Conservation (phyloP, 2,113 vertebrate species). For the Acrocephalus arundinaceus region DNA sequence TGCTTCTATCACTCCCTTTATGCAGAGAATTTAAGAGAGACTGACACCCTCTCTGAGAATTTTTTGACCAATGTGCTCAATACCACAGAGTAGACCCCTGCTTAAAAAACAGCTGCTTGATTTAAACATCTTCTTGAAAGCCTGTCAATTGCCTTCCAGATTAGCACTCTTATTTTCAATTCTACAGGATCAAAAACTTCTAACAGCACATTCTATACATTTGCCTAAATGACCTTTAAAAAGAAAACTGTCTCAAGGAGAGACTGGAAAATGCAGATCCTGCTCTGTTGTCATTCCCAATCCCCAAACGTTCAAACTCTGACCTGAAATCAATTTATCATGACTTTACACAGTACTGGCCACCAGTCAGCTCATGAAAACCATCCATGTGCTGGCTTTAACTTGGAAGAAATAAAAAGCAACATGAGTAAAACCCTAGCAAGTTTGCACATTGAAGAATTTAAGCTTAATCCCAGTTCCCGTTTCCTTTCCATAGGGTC, state of each 20-base stretch:
- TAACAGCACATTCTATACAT: background rate
- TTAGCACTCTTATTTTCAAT: background rate
- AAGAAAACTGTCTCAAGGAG: background rate
- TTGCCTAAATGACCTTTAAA: background rate
- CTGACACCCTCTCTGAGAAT: background rate
- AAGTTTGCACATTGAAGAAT: background rate
- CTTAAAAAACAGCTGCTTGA: background rate
- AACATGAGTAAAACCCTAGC: background rate
- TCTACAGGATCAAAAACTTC: background rate
- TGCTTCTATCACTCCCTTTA: background rate
- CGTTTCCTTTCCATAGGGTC: background rate
- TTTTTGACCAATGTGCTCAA: background rate
- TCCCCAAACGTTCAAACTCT: background rate
- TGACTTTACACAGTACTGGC: background rate
- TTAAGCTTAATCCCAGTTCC: background rate
- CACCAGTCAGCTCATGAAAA: background rate
- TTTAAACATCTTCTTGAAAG: background rate
- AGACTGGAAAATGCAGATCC: background rate
- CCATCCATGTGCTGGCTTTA: background rate
- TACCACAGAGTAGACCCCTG: background rate
- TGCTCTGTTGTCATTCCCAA: background rate
- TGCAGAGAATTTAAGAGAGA: background rate
- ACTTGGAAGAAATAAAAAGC: constrained; percentile 24
- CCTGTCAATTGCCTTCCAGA: background rate
- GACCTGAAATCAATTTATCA: background rate